A percentile compares a stretch with the other conserved stretches of the same genome.
These are phyloP conservation scores for Tachuris rubrigastra DNA, from an alignment of 2,113 vertebrate genomes.

Conservation along the genomic window DNA sequence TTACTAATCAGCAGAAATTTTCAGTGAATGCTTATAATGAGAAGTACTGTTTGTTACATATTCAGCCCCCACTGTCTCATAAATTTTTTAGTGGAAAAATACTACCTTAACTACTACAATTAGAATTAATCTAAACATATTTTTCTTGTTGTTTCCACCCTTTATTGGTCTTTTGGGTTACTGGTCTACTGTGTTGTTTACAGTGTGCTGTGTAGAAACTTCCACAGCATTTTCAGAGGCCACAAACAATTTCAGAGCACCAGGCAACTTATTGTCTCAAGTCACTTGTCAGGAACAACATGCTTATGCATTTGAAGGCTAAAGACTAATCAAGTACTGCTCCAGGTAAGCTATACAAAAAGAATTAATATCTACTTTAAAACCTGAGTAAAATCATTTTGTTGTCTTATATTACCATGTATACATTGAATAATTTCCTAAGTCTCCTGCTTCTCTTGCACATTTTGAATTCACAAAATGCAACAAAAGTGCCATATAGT, in stretches of 20 bases:
- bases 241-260: not conserved
- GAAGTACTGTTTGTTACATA: not conserved
- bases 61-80: rapidly evolving
- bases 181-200: not conserved
- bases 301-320: not conserved
- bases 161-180: not conserved
- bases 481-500: not conserved
- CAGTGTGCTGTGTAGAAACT: not conserved
- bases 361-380: not conserved
- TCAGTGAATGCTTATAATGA: not conserved
- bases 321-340: not conserved
- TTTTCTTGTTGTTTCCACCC: not conserved
- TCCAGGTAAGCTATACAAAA: not conserved
- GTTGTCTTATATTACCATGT: not conserved
- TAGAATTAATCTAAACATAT: not conserved
- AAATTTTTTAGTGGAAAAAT: not conserved
- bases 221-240: not conserved
- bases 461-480: not conserved
- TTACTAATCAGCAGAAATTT: not conserved
- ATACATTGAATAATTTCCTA: not conserved
- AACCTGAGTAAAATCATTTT: not conserved
- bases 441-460: not conserved
- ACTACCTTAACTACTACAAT: not conserved
- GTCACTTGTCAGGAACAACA: rapidly evolving
- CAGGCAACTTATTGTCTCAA: not conserved